Conservation (phyloP, 2,797 vertebrate genomes). For the Enteromius trimaculatus region DNA sequence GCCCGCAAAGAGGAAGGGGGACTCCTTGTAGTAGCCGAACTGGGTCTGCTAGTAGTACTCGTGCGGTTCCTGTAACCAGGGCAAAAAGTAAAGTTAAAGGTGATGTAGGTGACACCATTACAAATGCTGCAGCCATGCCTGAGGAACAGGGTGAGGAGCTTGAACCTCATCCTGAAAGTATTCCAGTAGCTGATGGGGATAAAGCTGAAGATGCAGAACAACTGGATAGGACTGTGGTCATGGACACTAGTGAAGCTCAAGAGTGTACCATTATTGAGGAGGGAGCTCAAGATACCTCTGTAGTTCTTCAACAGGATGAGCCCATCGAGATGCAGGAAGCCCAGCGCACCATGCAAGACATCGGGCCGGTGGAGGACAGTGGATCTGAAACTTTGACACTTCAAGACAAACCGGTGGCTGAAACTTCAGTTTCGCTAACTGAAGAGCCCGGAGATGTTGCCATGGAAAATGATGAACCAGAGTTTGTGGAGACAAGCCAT, state of each 20-base stretch:
- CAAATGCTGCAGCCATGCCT: constrained; percentile 1
- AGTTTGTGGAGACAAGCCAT: constrained; percentile 13
- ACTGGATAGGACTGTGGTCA: constrained; percentile 61
- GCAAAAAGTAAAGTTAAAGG: constrained; percentile 31
- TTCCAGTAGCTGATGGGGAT: constrained; percentile 22
- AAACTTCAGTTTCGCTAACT: neutral
- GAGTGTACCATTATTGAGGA: constrained; percentile 68
- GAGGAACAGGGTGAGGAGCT: constrained; percentile 22
- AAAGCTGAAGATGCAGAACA: constrained; percentile 48
- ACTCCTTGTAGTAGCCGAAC: constrained; percentile 75
- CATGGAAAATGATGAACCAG: constrained; percentile 10
- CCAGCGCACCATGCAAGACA: neutral
- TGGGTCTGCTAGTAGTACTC: constrained; percentile 68
- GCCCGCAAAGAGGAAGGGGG: constrained; percentile 53
- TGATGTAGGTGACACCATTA: neutral
- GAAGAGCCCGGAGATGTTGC: constrained; percentile 17
- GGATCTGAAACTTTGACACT: neutral
- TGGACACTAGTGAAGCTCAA: constrained; percentile 60
- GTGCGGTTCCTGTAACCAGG: constrained; percentile 30
- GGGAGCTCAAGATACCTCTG: constrained; percentile 39
- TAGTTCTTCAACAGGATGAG: constrained; percentile 36
- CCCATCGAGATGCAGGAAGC: constrained; percentile 4
- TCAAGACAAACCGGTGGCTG: constrained; percentile 25
- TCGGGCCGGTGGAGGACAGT: neutral
- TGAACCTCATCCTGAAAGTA: constrained; percentile 18